Percentiles rank a stretch among this genome's conserved stretches.
These are phyloP conservation scores for Mechanitis mazaeus DNA, from an alignment of 2,888 invertebrate species.

Conservation along the genomic window DNA sequence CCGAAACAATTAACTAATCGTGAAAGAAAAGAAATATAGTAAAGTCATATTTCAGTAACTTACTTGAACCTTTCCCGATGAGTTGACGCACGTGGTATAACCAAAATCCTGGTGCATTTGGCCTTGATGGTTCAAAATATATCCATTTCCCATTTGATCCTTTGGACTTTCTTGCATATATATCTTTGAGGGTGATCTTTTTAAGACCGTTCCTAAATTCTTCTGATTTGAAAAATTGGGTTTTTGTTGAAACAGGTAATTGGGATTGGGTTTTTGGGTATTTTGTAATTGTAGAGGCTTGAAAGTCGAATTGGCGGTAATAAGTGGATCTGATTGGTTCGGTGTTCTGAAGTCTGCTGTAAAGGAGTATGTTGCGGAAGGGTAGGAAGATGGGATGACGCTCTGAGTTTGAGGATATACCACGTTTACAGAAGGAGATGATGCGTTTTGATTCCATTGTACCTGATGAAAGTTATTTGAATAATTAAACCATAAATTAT, in stretches of 20 bases:
- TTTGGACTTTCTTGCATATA: conserved; percentile 57
- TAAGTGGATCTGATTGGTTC: conserved; percentile 73
- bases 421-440: conserved; percentile 79
- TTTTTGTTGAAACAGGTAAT: conserved; percentile 70
- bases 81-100: conserved; percentile 54
- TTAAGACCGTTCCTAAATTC: conserved; percentile 46
- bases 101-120: conserved; percentile 67
- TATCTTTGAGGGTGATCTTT: conserved; percentile 62
- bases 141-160: conserved; percentile 56
- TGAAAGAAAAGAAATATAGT: neutral
- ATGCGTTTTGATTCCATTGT: conserved; percentile 83
- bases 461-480: conserved; percentile 63
- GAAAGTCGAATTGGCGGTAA: conserved; percentile 74
- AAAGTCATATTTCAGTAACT: neutral
- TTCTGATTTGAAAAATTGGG: conserved; percentile 51
- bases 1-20: too few species aligned
- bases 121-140: conserved; percentile 58
- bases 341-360: conserved; percentile 88
- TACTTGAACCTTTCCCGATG: conserved; percentile 64
- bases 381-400: conserved; percentile 80
- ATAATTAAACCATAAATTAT: neutral
- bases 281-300: conserved; percentile 74
- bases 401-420: conserved; percentile 79
- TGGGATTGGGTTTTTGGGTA: conserved; percentile 56
- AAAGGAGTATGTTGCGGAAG: conserved; percentile 87